phyloP scores from a whole-genome alignment of 2,797 vertebrate species.

The Platyrinchus mystaceus region DNA sequence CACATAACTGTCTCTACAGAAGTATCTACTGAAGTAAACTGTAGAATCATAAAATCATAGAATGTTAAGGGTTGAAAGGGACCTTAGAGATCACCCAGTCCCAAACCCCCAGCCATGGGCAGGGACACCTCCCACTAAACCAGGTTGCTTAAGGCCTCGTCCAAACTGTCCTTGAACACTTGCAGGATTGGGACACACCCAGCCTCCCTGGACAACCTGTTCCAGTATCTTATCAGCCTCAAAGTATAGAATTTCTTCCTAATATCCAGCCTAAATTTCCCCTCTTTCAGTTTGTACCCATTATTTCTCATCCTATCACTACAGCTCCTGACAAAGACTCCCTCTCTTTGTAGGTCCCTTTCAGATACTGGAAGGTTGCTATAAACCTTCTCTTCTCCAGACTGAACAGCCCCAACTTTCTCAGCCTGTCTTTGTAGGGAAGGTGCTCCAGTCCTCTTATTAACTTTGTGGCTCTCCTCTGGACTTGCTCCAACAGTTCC shows the following conservation, averaged over 20 bases:
- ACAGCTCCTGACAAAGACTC: neutral
- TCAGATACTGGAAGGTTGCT: neutral
- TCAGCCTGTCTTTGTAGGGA: neutral
- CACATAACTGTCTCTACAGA: neutral
- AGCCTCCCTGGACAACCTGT: neutral
- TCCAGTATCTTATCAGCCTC: neutral
- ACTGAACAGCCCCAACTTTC: neutral
- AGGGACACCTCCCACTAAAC: neutral
- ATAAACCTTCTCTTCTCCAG: neutral
- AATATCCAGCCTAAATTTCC: neutral
- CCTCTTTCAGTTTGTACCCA: neutral
- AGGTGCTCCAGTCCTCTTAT: neutral
- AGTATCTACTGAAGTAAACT: neutral
- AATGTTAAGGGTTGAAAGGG: neutral
- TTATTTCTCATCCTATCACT: neutral
- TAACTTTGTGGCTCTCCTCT: neutral
- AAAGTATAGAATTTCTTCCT: neutral
- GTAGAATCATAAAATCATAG: neutral
- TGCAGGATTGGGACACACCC: neutral
- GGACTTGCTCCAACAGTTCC: neutral
- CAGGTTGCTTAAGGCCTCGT: neutral
- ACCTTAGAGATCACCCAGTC: neutral
- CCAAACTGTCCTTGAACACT: neutral
- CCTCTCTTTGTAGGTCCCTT: neutral
- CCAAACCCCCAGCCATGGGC: neutral